These are phyloP conservation scores for Colletes gigas DNA, from an alignment of 1,140 invertebrate species.

Conservation along the genomic window DNA sequence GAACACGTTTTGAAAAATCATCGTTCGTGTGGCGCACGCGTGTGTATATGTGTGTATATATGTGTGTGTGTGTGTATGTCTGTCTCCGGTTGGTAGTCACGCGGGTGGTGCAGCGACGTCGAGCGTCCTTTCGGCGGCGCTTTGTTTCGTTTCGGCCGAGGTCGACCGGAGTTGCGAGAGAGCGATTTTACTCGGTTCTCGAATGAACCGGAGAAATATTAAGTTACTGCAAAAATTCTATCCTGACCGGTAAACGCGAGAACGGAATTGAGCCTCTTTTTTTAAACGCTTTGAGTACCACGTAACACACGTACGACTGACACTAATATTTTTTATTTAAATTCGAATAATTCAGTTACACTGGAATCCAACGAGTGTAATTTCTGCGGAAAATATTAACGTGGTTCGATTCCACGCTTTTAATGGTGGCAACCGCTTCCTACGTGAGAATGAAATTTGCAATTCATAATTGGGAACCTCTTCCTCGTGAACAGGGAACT, in stretches of 20 bases:
- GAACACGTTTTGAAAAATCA: slow-evolving; percentile 24
- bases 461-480: background rate
- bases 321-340: too few relatives aligned
- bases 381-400: too few relatives aligned
- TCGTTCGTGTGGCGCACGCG: too few relatives aligned
- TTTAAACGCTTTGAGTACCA: too few relatives aligned
- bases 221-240: slow-evolving; percentile 11
- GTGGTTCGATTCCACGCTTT: background rate
- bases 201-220: background rate
- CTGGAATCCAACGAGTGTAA: too few relatives aligned
- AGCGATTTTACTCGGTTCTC: slow-evolving; percentile 15
- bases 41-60: background rate
- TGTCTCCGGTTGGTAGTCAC: background rate
- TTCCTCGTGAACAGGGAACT: background rate
- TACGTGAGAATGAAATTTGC: background rate
- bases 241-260: background rate
- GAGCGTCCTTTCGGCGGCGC: slow-evolving; percentile 37
- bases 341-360: too few relatives aligned
- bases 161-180: slow-evolving; percentile 15
- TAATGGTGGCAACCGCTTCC: background rate
- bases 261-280: background rate
- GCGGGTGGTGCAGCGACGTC: slow-evolving; percentile 29
- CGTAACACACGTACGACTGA: too few relatives aligned
- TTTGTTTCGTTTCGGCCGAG: slow-evolving; percentile 39
- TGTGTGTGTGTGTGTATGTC: too few relatives aligned